These are phyloP conservation scores for Epinephelus moara DNA, from an alignment of 2,113 vertebrate genomes.

Conservation along the genomic window DNA sequence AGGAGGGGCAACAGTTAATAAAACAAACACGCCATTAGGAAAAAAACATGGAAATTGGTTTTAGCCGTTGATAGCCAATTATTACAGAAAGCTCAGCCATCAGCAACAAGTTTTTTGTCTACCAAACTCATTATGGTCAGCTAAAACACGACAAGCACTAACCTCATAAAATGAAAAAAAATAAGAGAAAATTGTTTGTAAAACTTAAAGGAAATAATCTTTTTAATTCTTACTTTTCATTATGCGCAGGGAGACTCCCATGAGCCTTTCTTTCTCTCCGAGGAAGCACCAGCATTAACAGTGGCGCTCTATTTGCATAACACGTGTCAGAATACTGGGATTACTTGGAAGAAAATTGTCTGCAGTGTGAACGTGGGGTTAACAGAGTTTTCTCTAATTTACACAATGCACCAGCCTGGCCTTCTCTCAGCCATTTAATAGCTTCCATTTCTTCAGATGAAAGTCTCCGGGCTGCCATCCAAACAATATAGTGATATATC, in stretches of 20 bases:
- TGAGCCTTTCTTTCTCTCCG: background rate
- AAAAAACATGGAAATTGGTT: conserved; percentile 36
- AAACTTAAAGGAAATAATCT: background rate
- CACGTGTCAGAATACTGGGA: background rate
- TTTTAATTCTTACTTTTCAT: background rate
- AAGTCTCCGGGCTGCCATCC: conserved; percentile 38
- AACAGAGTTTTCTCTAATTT: conserved; percentile 40
- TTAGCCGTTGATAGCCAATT: conserved; percentile 6
- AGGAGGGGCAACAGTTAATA: conserved; percentile 43
- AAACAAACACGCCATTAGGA: conserved; percentile 47
- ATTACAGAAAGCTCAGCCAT: conserved; percentile 25
- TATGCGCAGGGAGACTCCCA: background rate
- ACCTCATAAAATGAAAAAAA: conserved; percentile 3
- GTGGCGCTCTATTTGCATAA: conserved; percentile 30
- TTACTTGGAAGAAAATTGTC: conserved; percentile 13
- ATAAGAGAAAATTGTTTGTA: no score
- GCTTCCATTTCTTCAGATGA: conserved; percentile 44
- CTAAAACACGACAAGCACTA: conserved; percentile 10
- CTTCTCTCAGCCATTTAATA: conserved; percentile 38
- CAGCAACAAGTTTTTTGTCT: conserved; percentile 5
- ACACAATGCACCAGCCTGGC: conserved; percentile 17
- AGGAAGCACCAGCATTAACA: background rate
- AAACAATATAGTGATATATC: conserved; percentile 43
- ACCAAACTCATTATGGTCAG: background rate
- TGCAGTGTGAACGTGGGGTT: conserved; percentile 25